A percentile compares a stretch with the other conserved stretches of the same genome.
Conservation (phyloP, 2,888 invertebrate genomes). For the Chouioia cunea region DNA sequence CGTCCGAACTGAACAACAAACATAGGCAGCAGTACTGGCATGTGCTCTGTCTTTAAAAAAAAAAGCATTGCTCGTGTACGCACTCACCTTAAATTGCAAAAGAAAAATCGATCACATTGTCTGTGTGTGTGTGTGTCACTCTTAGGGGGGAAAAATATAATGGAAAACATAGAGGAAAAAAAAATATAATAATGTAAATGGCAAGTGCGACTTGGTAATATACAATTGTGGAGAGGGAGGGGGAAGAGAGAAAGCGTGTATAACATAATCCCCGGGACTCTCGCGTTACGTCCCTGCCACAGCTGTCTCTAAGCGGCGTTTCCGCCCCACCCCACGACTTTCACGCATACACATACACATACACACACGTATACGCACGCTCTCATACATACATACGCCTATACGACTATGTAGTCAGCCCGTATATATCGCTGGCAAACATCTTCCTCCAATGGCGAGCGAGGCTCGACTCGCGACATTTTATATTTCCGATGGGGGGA, state of each 20-base stretch:
- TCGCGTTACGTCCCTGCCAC: slow-evolving; percentile 61
- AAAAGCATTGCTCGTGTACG: too few species aligned
- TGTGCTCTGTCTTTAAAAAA: too few species aligned
- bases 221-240: slow-evolving; percentile 1
- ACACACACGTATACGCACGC: slow-evolving; percentile 13
- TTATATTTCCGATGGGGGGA: slow-evolving; percentile 45
- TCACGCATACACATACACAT: slow-evolving; percentile 1
- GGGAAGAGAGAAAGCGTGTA: slow-evolving; percentile 21
- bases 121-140: too few species aligned
- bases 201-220: background rate
- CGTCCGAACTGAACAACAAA: too few species aligned
- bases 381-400: slow-evolving; percentile 35
- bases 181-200: background rate
- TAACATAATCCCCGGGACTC: slow-evolving; percentile 40
- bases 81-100: background rate
- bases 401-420: slow-evolving; percentile 47
- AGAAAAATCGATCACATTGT: background rate
- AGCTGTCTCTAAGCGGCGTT: slow-evolving; percentile 67
- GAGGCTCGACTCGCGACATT: slow-evolving; percentile 51
- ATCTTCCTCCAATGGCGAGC: slow-evolving; percentile 60
- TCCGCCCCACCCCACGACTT: slow-evolving; percentile 54
- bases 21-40: too few species aligned
- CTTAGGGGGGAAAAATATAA: too few species aligned
- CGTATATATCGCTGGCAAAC: slow-evolving; percentile 43
- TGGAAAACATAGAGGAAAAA: too few species aligned